A percentile compares a stretch with the other conserved stretches of the same genome.
Evolutionary conservation across 2,113 vertebrate genomes (phyloP).

Genomic region (Pygoscelis antarcticus): DNA sequence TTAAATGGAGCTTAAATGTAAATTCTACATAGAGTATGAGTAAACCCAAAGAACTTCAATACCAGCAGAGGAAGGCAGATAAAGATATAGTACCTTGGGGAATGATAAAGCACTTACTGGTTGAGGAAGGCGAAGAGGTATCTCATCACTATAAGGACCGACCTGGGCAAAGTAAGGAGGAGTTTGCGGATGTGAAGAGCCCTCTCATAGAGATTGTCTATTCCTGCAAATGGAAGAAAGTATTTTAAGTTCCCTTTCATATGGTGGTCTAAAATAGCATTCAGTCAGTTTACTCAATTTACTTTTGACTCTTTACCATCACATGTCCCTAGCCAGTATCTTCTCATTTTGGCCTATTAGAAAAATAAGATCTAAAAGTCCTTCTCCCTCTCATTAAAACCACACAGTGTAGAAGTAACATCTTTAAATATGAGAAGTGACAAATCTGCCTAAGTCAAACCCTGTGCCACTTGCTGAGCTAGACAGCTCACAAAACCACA

Average conservation of each 20-base stretch:
- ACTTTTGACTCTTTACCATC: neutral
- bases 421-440: neutral
- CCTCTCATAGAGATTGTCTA: conserved; percentile 96
- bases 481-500: neutral
- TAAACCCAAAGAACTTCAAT: neutral
- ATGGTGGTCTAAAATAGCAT: neutral
- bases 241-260: neutral
- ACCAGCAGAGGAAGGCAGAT: neutral
- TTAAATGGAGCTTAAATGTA: neutral
- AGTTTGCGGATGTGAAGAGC: conserved; percentile 95
- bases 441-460: neutral
- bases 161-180: conserved; percentile 91
- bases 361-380: neutral
- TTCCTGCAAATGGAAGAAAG: conserved; percentile 78
- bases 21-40: neutral
- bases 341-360: neutral
- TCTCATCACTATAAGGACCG: conserved; percentile 95
- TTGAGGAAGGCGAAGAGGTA: conserved; percentile 99
- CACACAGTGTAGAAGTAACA: neutral
- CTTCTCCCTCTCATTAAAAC: neutral
- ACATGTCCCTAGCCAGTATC: neutral
- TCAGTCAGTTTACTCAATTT: neutral
- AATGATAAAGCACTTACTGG: conserved; percentile 85
- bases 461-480: neutral
- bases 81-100: neutral